Percentiles rank a stretch among this genome's conserved stretches.
Conservation (phyloP, 2,113 vertebrate genomes). For the Petaurus breviceps region DNA sequence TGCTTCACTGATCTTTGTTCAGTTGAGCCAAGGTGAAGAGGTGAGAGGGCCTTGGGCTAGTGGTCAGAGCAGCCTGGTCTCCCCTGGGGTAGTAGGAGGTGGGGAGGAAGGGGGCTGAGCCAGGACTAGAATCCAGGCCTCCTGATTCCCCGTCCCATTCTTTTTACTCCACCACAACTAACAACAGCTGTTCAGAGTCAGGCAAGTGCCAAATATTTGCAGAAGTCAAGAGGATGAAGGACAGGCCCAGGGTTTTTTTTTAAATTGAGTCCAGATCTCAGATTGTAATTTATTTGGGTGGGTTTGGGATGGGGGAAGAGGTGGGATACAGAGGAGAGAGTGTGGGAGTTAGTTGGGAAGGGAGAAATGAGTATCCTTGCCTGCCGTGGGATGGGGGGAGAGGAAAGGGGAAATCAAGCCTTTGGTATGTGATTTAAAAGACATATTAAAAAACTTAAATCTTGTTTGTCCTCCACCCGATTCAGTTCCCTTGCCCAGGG, state of each 20-base stretch:
- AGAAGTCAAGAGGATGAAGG: neutral
- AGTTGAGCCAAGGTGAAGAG: neutral
- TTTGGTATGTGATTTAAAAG: conserved; percentile 2
- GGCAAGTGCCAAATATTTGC: neutral
- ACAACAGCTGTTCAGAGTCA: conserved; percentile 1
- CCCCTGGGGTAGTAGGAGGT: neutral
- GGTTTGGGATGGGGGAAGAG: neutral
- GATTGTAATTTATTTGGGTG: neutral
- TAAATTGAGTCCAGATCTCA: conserved; percentile 1
- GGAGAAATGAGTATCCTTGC: neutral
- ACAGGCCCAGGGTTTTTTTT: neutral
- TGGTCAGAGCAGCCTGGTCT: neutral
- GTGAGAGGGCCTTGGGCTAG: neutral
- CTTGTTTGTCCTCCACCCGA: neutral
- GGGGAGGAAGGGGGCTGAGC: neutral
- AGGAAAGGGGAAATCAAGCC: neutral
- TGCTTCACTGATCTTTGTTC: neutral
- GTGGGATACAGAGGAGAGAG: neutral
- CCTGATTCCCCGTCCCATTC: neutral
- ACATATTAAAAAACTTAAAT: neutral
- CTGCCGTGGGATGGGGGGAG: neutral
- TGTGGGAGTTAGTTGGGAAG: neutral
- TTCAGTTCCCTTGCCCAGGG: neutral
- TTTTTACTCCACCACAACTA: neutral
- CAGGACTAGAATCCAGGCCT: neutral